Conservation (phyloP, 2,888 invertebrate genomes). For the Athalia cordata region DNA sequence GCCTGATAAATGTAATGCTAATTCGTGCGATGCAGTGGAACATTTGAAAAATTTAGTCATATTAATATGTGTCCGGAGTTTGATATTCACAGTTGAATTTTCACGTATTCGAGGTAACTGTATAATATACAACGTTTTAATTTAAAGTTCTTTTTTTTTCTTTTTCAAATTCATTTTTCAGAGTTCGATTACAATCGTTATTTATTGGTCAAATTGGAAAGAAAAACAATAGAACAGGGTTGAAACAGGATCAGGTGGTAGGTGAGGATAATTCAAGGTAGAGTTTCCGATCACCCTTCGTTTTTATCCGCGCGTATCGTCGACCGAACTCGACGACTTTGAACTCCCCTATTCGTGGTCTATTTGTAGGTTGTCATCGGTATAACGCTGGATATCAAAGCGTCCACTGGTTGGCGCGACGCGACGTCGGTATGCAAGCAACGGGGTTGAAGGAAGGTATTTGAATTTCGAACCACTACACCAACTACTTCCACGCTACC, state of each 20-base stretch:
- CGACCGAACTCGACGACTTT: slow-evolving; percentile 10
- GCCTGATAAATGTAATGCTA: too few species aligned
- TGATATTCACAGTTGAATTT: too few species aligned
- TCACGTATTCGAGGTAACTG: too few species aligned
- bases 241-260: background rate
- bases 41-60: too few species aligned
- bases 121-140: too few species aligned
- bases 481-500: too few species aligned
- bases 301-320: slow-evolving; percentile 2
- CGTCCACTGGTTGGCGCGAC: background rate
- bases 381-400: slow-evolving; percentile 14
- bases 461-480: slow-evolving; percentile 16
- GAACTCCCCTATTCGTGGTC: slow-evolving; percentile 30
- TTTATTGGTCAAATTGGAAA: too few species aligned
- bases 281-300: slow-evolving; percentile 28
- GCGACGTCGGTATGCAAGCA: background rate
- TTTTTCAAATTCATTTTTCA: too few species aligned
- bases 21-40: too few species aligned
- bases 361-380: slow-evolving; percentile 23
- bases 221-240: slow-evolving; percentile 12
- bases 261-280: slow-evolving; percentile 9
- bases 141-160: too few species aligned
- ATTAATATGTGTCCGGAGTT: too few species aligned
- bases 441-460: background rate
- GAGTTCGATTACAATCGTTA: too few species aligned